These are phyloP conservation scores for Calliphora vomitoria DNA, from an alignment of 2,888 invertebrate genomes.

Conservation along the genomic window DNA sequence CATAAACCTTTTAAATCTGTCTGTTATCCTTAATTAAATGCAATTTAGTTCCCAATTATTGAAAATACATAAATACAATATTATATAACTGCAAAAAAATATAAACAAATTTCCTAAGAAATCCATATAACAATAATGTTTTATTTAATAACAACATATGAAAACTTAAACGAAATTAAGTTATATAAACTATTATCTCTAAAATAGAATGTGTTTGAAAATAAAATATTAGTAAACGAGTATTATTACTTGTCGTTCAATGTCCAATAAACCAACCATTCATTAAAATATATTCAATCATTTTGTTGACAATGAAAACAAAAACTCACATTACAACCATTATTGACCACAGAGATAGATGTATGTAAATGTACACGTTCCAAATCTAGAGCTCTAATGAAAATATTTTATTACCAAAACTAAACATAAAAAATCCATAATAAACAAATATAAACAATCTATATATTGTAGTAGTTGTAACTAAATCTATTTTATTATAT, in stretches of 20 bases:
- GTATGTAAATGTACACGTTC: not conserved
- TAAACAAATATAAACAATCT: constrained; percentile 31
- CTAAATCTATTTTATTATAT: constrained; percentile 2
- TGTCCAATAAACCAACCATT: not conserved
- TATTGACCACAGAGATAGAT: constrained; percentile 14
- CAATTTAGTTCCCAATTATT: too few species aligned
- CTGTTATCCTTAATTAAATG: too few species aligned
- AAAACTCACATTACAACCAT: constrained; percentile 6
- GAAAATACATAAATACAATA: too few species aligned
- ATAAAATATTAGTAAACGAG: not conserved
- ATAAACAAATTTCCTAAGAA: too few species aligned
- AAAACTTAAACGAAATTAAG: not conserved
- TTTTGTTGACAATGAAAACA: constrained; percentile 30
- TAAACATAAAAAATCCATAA: not conserved
- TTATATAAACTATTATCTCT: not conserved
- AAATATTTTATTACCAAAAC: constrained; percentile 40
- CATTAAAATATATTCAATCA: constrained; percentile 40
- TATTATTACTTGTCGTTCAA: constrained; percentile 3
- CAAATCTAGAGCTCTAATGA: not conserved
- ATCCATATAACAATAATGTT: not conserved
- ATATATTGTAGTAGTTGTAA: not conserved
- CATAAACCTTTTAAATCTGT: too few species aligned
- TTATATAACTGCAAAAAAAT: too few species aligned
- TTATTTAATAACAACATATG: not conserved
- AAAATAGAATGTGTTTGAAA: not conserved